Conservation (phyloP, 2,113 vertebrate species). For the Fregetta grallaria region DNA sequence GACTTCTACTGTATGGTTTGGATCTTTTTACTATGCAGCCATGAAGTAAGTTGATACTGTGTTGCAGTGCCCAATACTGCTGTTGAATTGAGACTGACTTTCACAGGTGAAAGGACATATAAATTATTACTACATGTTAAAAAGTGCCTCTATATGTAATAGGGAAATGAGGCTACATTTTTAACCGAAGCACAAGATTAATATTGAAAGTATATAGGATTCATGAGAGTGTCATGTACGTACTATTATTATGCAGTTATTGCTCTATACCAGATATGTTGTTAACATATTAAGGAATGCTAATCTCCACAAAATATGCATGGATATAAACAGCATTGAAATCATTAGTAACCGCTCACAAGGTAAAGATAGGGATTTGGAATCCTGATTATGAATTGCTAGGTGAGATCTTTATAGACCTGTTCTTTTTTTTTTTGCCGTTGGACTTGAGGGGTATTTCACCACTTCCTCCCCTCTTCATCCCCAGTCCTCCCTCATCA, state of each 20-base stretch:
- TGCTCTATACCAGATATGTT: neutral
- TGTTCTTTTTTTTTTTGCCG: neutral
- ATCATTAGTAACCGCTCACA: neutral
- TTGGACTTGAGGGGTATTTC: neutral
- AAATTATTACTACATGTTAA: neutral
- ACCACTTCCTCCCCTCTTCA: neutral
- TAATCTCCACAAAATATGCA: neutral
- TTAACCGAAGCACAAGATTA: neutral
- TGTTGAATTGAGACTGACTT: neutral
- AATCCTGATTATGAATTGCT: neutral
- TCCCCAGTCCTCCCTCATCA: neutral
- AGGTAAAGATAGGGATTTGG: neutral
- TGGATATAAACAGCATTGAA: neutral
- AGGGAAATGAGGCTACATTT: neutral
- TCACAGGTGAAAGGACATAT: neutral
- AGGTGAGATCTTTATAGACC: neutral
- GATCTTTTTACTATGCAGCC: constrained; percentile 94
- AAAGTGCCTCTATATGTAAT: neutral
- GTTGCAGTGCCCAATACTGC: neutral
- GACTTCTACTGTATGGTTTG: constrained; percentile 93
- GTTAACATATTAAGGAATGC: neutral
- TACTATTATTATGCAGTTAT: neutral
- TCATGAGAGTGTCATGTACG: neutral
- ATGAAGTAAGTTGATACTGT: constrained; percentile 87
- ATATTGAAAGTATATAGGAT: neutral